Evolutionary conservation across 2,113 vertebrate species (phyloP).

Genomic region (Myotis yumanensis): DNA sequence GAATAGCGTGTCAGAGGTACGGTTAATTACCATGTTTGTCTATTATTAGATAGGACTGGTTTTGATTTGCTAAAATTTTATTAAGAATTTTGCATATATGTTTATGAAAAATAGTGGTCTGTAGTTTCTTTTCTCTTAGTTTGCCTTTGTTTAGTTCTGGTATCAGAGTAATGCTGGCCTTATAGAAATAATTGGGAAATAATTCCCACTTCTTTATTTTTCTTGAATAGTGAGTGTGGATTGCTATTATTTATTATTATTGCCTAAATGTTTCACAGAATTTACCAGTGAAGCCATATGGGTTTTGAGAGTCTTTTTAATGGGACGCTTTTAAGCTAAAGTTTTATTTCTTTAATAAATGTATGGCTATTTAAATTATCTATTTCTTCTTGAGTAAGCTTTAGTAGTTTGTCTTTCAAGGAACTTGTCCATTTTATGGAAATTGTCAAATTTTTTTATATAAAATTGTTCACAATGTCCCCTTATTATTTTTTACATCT

Average conservation of each 20-base stretch:
- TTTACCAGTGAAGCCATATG: neutral
- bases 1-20: fast-evolving
- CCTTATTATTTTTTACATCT: neutral
- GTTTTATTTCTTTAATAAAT: conserved; percentile 9
- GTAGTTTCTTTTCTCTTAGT: neutral
- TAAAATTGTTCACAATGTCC: neutral
- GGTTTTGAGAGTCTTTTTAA: neutral
- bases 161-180: neutral
- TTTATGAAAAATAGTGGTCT: neutral
- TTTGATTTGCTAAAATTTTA: conserved; percentile 45
- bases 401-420: conserved; percentile 44
- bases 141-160: conserved; percentile 23
- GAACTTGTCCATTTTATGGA: conserved; percentile 34
- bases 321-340: neutral
- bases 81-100: conserved; percentile 6
- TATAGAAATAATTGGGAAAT: conserved; percentile 17
- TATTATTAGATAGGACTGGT: neutral
- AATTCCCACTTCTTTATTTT: neutral
- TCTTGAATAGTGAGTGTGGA: neutral
- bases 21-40: too few species aligned
- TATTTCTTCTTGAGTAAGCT: conserved; percentile 31
- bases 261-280: conserved; percentile 28
- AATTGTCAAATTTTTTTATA: conserved; percentile 27
- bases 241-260: neutral
- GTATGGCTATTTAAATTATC: neutral